These are phyloP conservation scores for Oceanodroma tethys DNA, from an alignment of 2,113 vertebrate genomes.

Conservation along the genomic window DNA sequence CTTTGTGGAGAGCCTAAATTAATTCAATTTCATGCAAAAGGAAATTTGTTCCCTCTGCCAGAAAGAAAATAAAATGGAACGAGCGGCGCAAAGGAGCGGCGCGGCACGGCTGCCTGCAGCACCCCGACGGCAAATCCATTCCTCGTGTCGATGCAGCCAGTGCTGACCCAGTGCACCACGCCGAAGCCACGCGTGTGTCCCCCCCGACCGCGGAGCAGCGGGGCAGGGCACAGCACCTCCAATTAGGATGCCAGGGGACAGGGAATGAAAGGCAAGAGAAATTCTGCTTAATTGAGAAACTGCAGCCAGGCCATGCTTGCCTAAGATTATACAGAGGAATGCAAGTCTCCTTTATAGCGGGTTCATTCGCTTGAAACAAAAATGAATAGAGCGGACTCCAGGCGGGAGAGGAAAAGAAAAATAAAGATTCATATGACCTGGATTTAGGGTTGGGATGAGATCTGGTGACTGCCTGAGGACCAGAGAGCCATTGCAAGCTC, in stretches of 20 bases:
- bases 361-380: conserved; percentile 38
- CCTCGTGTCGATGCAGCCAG: background rate
- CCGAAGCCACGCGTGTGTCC: background rate
- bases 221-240: background rate
- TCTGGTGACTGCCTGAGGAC: background rate
- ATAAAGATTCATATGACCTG: conserved; percentile 13
- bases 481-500: accelerated
- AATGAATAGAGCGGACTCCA: background rate
- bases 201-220: background rate
- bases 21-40: background rate
- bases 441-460: background rate
- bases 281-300: conserved; percentile 38
- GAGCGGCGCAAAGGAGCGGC: background rate
- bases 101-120: background rate
- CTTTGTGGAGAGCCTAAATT: background rate
- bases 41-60: background rate
- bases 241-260: background rate
- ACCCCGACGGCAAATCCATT: accelerated
- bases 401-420: background rate
- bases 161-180: background rate
- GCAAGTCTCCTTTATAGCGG: conserved; percentile 22
- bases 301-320: background rate
- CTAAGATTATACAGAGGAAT: conserved; percentile 26
- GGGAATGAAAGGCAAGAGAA: conserved; percentile 8
- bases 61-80: background rate